Conservation (phyloP, 1,140 invertebrate species). For the Dendroctonus ponderosae region DNA sequence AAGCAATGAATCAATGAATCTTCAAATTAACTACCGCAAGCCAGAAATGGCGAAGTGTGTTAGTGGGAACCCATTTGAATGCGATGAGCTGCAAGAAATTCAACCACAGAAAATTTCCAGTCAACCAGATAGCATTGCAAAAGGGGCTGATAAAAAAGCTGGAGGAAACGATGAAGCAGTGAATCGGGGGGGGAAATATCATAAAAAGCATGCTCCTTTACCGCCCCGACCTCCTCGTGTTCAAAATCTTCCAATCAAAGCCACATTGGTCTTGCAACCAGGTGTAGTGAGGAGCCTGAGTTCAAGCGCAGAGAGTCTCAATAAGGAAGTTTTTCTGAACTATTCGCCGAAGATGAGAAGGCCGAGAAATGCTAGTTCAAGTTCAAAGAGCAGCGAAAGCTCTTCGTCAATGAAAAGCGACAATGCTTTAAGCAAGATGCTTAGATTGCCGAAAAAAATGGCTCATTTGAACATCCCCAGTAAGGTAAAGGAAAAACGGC, state of each 20-base stretch:
- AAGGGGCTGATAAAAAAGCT: too few species aligned
- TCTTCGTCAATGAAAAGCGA: conserved; percentile 16
- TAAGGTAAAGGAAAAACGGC: conserved; percentile 30
- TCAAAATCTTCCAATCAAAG: conserved; percentile 41
- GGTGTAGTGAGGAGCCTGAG: conserved; percentile 44
- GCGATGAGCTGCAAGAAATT: too few species aligned
- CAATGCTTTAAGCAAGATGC: conserved; percentile 35
- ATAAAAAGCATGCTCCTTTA: conserved; percentile 46
- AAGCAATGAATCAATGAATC: neutral
- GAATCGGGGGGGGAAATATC: conserved; percentile 45
- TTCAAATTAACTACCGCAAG: too few species aligned
- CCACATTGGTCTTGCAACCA: conserved; percentile 47
- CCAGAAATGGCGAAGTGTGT: too few species aligned
- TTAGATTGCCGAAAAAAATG: conserved; percentile 39
- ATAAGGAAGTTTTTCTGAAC: conserved; percentile 42
- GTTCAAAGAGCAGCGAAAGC: conserved; percentile 4
- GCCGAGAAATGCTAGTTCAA: conserved; percentile 26
- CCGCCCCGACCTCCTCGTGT: conserved; percentile 36
- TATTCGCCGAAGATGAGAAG: conserved; percentile 44
- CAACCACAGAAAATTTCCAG: neutral
- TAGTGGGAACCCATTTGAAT: too few species aligned
- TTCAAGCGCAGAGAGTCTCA: conserved; percentile 26
- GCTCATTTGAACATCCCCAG: conserved; percentile 21
- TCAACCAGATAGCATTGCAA: neutral
- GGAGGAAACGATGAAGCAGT: conserved; percentile 3